Evolutionary conservation across 2,113 vertebrate species (phyloP), one percentile per base, ranked within the genome.

Genomic region (Bubo bubo): DNA sequence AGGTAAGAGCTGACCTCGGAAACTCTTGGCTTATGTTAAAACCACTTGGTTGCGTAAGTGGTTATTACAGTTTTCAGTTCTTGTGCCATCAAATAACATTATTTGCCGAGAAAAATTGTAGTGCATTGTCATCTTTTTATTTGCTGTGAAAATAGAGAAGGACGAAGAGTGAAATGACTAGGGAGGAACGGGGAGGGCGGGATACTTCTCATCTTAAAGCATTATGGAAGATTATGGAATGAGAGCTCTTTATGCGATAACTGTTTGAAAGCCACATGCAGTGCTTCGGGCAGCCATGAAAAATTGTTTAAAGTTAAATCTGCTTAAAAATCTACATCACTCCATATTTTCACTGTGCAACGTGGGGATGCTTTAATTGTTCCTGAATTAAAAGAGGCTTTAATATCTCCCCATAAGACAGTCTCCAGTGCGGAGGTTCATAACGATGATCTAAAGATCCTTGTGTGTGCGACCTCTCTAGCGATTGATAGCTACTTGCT

Each of bases 391-490:
- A 56, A 73, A 73, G 41, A 62, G 35, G 21, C 49, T 70, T 85
- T 79, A 62, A 9, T 70, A 34, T 37, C 58, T 93, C 53, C 50
- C 32, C 28, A 3, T 39, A 39, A 72, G 90, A 16, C 28, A 70
- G 20, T 18, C 68, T 66, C 20, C 12, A 19, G 12, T 6, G 4
- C 11, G 49, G 74, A 60, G 81, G 28, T 43, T 79, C 18, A 0
- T 15, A 19, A 0, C 1, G 8, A 3, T 64, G 26, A 14, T 58
- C 12, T 35, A 14, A 66, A 53, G 35, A 14, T 2, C 66, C 1
- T 0, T 7, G 21, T 16, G 12, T 11, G 34, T 1, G 6, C 2
- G 5, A 22, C 66, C 14, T 27, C 41, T 47, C 21, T 8, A 8
- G 26, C 2, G 2, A 6, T 12, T 5, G 41, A 2, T 0, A 1